Percentiles rank a stretch among this genome's conserved stretches.
These are phyloP conservation scores for Pteruthius melanotis DNA, from an alignment of 2,113 vertebrate genomes.

Conservation along the genomic window DNA sequence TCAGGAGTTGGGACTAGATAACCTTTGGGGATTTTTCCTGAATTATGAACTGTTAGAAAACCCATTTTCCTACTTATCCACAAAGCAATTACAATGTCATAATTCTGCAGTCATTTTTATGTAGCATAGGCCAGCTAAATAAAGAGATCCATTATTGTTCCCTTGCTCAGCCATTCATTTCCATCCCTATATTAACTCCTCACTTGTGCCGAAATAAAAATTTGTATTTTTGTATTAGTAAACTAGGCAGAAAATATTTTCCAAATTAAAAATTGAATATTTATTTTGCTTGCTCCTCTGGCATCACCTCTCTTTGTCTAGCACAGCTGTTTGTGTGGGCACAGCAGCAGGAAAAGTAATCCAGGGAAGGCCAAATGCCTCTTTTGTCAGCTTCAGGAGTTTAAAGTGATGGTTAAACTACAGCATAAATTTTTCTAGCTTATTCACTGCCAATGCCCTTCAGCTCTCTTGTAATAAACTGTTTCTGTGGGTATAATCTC, in stretches of 20 bases:
- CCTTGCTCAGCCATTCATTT: background rate
- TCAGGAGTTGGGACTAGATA: background rate
- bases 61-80: background rate
- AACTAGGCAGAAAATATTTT: background rate
- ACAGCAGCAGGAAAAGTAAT: background rate
- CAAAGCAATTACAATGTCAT: background rate
- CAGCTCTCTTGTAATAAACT: conserved; percentile 15
- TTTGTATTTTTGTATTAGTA: background rate
- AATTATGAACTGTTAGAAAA: background rate
- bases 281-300: background rate
- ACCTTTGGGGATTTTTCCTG: background rate
- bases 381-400: conserved; percentile 10
- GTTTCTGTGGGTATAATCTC: conserved; percentile 23
- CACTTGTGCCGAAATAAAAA: background rate
- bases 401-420: conserved; percentile 31
- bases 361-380: background rate
- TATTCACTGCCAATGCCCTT: conserved; percentile 11
- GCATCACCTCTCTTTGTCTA: background rate
- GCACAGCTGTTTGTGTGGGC: background rate
- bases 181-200: background rate
- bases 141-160: background rate
- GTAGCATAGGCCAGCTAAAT: background rate
- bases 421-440: conserved; percentile 8
- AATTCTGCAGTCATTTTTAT: background rate
- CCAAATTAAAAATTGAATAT: conserved; percentile 23